A percentile compares a stretch with the other conserved stretches of the same genome.
Conservation (phyloP, 2,888 invertebrate genomes). For the Alsophila aescularia region DNA sequence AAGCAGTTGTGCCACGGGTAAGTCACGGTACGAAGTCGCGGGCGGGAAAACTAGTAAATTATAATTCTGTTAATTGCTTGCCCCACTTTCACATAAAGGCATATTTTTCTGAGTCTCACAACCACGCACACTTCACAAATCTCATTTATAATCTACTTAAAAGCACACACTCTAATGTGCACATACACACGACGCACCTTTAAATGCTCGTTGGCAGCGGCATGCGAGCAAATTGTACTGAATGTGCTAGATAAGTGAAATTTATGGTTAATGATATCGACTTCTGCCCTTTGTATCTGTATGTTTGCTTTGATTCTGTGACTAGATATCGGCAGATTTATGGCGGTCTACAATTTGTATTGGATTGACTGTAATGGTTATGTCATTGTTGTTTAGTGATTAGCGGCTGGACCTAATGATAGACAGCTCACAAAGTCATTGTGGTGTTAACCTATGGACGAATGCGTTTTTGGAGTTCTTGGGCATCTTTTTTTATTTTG, state of each 20-base stretch:
- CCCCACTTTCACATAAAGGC: neutral
- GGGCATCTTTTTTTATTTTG: too few species aligned
- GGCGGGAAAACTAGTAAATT: too few species aligned
- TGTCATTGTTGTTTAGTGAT: neutral
- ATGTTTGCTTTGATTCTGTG: slow-evolving; percentile 69
- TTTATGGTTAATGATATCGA: too few species aligned
- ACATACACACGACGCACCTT: slow-evolving; percentile 25
- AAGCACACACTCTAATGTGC: slow-evolving; percentile 35
- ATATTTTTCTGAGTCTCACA: neutral
- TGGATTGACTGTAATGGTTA: slow-evolving; percentile 57
- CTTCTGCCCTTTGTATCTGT: slow-evolving; percentile 71
- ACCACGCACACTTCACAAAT: slow-evolving; percentile 12
- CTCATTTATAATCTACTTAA: too few species aligned
- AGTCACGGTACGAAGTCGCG: too few species aligned
- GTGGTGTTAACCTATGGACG: too few species aligned
- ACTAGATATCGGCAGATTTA: slow-evolving; percentile 65
- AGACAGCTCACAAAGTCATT: too few species aligned
- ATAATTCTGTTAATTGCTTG: neutral
- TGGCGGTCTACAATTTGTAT: slow-evolving; percentile 64
- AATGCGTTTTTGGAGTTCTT: too few species aligned
- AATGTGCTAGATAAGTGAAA: slow-evolving; percentile 71
- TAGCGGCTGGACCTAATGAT: neutral
- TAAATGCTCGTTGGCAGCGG: slow-evolving; percentile 31
- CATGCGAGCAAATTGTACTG: slow-evolving; percentile 67
- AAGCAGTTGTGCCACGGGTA: too few species aligned